Evolutionary conservation across 1,140 invertebrate species (phyloP), one percentile per base, ranked within the genome.

Genomic region (Alviniconcha marisindica): DNA sequence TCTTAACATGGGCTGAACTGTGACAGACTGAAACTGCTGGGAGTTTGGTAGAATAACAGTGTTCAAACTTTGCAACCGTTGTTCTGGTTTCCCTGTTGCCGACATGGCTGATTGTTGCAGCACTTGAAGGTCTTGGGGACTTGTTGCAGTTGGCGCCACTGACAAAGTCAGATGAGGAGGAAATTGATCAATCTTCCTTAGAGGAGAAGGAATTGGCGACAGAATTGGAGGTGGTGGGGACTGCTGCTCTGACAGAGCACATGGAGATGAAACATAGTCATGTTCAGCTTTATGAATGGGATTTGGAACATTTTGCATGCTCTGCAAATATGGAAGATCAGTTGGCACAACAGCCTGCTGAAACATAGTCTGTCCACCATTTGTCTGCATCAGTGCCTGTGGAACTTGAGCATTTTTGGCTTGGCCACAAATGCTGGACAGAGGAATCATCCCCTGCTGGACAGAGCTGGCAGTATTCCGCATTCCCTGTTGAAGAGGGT

Each of bases 201-300:
- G 33, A 31, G 78, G 78, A 24, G 78, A 80, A 24, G 56, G 38
- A 31, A 80, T 60, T 42, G 78, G 78, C 7, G 78, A 80, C 4
- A 80, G 60, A 66, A 80, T 21, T 3, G 78, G 78, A 4, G 78
- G 78, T 42, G 54, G 78, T n/a, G 78, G 78, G 10, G 78, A 80
- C 1, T 38, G n/a, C 10, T 76, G 24, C 15, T 60, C 40, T 14
- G n/a, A 44, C 15, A 80, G 21, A 7, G 40, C 56, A 4, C 33
- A 33, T n/a, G 60, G 33, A 15, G 38, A 12, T 1, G 78, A 7
- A 14, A 31, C 60, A 63, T n/a, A 63, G 60, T 63, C 60, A n/a
- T 63, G 60, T 24, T 63, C 60, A 48, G 44, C 44, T 48, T 18
- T 48, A 18, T 48, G 18, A 48, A n/a, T n/a, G n/a, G 44, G 18